Base-by-base conservation (phyloP, 2,113 vertebrate genomes). In the Galbula dea region DNA sequence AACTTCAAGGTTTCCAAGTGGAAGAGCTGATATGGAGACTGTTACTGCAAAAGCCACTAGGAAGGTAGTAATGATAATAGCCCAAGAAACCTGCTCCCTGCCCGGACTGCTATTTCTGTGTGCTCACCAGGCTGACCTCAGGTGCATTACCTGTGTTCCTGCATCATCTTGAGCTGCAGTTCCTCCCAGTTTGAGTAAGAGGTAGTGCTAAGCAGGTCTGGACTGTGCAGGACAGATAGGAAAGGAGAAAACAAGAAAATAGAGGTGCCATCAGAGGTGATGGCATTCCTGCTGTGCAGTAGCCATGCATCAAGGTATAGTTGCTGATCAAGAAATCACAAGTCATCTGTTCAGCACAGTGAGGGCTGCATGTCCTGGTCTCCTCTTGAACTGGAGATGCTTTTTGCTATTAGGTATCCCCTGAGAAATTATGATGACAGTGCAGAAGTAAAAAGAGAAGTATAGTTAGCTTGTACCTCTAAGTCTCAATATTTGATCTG, bases 351-450 rank as follows among this genome's bases (percentile, higher is more conserved):
- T 36, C 58, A 72, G 17, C 11, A 19, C 21, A 52, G 11, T 0
- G 0, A 52, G 16, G 13, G 34, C 21, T 87, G 30, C 0, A 0
- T 12, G 17, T 51, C 22, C 46, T 41, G 12, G 2, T 54, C 3
- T 46, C 6, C 36, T 23, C 4, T 26, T 57, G n/a, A 72, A 30
- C 7, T 74, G 37, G 24, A 61, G 29, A 10, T 30, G 27, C 4
- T 41, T 84, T 73, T 83, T n/a, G 6, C 12, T 4, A 2, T n/a
- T 15, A 27, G 6, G 3, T 27, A 43, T 23, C 15, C 14, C 27
- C 29, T 46, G 55, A 14, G 10, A 52, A 11, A 4, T 1, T 26
- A 7, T 2, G 0, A 1, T 59, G 48, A 51, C 39, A 46, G 15
- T 23, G 20, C 23, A 29, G 20, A 69, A 85, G 27, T 41, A 32